A percentile compares a stretch with the other conserved stretches of the same genome.
Evolutionary conservation across 1,140 invertebrate genomes (phyloP).

Genomic region (Teleopsis dalmanni): DNA sequence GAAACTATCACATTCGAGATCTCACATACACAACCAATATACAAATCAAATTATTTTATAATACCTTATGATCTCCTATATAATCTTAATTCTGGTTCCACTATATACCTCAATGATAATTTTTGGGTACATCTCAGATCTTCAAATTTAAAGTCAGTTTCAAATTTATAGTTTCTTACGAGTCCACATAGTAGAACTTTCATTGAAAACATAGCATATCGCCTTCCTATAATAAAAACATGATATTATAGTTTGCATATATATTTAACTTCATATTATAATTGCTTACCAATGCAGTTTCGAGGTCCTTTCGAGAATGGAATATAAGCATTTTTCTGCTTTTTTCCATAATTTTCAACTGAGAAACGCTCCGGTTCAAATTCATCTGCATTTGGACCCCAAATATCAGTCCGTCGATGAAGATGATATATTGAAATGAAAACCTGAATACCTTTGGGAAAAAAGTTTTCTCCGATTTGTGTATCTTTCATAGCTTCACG

Average conservation of each 20-base stretch:
- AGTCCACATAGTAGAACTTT: conserved; percentile 4
- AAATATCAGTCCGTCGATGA: conserved; percentile 27
- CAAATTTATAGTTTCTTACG: conserved; percentile 7
- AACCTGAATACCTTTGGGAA: conserved; percentile 27
- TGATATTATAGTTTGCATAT: too few relatives aligned
- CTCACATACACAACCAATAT: too few relatives aligned
- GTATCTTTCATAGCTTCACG: conserved; percentile 6
- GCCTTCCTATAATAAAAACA: conserved; percentile 6
- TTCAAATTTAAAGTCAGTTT: conserved; percentile 5
- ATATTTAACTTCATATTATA: background rate
- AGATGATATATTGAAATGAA: conserved; percentile 25
- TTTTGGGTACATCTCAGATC: conserved; percentile 2
- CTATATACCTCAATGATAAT: conserved; percentile 2
- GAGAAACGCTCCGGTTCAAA: conserved; percentile 41
- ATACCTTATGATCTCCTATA: too few relatives aligned
- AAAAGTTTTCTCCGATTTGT: background rate
- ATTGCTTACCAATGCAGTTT: conserved; percentile 33
- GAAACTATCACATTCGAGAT: too few relatives aligned
- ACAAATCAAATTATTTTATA: too few relatives aligned
- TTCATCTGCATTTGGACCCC: conserved; percentile 27
- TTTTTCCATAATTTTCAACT: conserved; percentile 22
- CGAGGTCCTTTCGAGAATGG: conserved; percentile 36
- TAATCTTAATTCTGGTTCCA: background rate
- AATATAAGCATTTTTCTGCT: conserved; percentile 32
- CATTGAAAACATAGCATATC: conserved; percentile 6